A percentile compares a stretch with the other conserved stretches of the same genome.
Evolutionary conservation across 2,113 vertebrate genomes (phyloP).

Genomic region (Percina caprodes): DNA sequence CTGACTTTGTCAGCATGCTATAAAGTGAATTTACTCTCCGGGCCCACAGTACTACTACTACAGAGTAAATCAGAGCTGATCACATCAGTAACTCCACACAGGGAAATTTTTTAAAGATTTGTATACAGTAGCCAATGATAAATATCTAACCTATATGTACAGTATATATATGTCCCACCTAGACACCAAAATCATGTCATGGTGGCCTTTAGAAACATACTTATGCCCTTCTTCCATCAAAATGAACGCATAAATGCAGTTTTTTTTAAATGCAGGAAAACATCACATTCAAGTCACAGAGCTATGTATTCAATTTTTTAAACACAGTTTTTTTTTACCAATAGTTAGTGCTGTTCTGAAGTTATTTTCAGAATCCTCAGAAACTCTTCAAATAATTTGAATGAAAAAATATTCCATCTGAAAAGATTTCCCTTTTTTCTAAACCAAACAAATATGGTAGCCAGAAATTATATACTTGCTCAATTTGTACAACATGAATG

Average conservation of each 20-base stretch:
- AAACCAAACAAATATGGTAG: background rate
- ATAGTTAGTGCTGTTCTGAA: background rate
- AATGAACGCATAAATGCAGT: no score
- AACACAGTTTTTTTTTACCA: background rate
- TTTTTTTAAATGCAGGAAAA: no score
- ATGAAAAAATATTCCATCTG: background rate
- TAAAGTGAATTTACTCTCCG: constrained; percentile 40
- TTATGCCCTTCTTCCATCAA: no score
- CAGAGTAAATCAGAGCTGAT: constrained; percentile 12
- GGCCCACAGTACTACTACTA: background rate
- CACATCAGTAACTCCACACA: constrained; percentile 3
- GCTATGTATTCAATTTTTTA: background rate
- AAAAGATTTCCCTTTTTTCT: background rate
- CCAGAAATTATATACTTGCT: background rate
- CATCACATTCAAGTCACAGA: background rate
- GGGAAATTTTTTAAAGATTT: background rate
- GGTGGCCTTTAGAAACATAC: background rate
- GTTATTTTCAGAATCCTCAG: background rate
- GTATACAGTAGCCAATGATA: background rate
- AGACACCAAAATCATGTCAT: background rate
- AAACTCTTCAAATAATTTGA: background rate
- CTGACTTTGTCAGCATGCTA: constrained; percentile 39
- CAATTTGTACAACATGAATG: background rate
- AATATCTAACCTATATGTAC: background rate
- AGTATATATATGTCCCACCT: background rate